These are phyloP conservation scores for Myrmophylax atrothorax DNA, from an alignment of 2,113 vertebrate genomes.

Conservation along the genomic window DNA sequence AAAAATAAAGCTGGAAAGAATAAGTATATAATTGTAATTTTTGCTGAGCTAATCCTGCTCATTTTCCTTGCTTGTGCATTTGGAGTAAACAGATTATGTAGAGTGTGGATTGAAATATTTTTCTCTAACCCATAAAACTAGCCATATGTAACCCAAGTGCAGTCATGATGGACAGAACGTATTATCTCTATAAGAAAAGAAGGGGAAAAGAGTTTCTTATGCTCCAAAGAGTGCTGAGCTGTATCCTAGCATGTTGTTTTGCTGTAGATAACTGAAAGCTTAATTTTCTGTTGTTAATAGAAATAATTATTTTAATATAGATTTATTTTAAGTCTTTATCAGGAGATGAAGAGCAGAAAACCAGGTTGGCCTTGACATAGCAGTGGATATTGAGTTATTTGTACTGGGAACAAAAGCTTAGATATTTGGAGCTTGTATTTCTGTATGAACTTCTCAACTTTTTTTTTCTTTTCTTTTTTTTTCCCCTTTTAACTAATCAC, in stretches of 20 bases:
- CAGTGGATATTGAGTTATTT: background rate
- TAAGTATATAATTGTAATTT: background rate
- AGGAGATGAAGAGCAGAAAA: background rate
- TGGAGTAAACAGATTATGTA: background rate
- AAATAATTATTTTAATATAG: background rate
- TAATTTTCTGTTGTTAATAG: background rate
- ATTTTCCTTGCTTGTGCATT: background rate
- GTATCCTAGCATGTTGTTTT: background rate
- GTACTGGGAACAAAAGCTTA: background rate
- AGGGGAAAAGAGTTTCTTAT: background rate
- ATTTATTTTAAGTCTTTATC: background rate
- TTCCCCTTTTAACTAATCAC: background rate
- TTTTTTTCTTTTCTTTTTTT: background rate
- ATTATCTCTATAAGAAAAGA: background rate
- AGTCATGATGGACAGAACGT: background rate
- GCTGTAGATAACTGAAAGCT: background rate
- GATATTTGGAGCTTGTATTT: background rate
- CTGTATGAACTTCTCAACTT: background rate
- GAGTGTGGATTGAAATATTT: background rate
- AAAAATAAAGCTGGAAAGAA: background rate
- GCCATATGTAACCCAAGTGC: accelerated
- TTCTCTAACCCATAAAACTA: background rate
- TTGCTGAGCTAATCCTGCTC: background rate
- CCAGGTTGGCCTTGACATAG: background rate
- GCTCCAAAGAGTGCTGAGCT: background rate